These are phyloP conservation scores for Fragum sueziense DNA, from an alignment of 2,888 invertebrate species.

Conservation along the genomic window DNA sequence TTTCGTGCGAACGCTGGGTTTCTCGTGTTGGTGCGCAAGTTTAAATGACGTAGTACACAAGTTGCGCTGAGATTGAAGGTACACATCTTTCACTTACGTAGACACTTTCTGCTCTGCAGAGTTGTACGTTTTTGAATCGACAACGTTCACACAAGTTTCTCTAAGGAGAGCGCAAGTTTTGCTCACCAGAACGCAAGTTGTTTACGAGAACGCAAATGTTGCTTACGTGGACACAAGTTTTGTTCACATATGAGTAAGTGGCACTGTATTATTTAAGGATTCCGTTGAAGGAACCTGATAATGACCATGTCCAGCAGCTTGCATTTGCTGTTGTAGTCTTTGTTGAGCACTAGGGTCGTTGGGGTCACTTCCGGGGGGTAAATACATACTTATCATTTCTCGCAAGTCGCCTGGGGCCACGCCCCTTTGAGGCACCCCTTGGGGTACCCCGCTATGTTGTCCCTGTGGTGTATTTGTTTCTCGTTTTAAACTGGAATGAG, in stretches of 20 bases:
- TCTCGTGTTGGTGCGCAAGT: neutral
- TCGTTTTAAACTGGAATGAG: constrained; percentile 69
- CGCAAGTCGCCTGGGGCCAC: constrained; percentile 85
- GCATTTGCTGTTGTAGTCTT: constrained; percentile 72
- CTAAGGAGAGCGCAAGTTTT: neutral
- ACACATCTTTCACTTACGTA: neutral
- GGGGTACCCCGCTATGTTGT: constrained; percentile 83
- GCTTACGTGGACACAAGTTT: constrained; percentile 1
- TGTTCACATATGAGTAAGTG: constrained; percentile 86
- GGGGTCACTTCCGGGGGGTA: constrained; percentile 85
- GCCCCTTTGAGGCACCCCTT: constrained; percentile 72
- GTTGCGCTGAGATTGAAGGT: neutral
- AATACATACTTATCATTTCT: constrained; percentile 91
- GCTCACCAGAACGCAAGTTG: neutral
- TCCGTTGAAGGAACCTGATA: constrained; percentile 84
- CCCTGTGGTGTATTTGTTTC: constrained; percentile 70
- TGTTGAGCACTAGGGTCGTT: constrained; percentile 72
- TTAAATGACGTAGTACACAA: neutral
- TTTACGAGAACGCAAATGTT: constrained; percentile 21
- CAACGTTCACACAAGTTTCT: constrained; percentile 30
- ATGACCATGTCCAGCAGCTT: constrained; percentile 70
- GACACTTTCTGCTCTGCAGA: too few species aligned
- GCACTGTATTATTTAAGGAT: constrained; percentile 84
- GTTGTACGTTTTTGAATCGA: neutral
- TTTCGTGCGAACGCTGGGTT: neutral